Conservation (phyloP, 2,797 vertebrate genomes). For the Fratercula arctica region DNA sequence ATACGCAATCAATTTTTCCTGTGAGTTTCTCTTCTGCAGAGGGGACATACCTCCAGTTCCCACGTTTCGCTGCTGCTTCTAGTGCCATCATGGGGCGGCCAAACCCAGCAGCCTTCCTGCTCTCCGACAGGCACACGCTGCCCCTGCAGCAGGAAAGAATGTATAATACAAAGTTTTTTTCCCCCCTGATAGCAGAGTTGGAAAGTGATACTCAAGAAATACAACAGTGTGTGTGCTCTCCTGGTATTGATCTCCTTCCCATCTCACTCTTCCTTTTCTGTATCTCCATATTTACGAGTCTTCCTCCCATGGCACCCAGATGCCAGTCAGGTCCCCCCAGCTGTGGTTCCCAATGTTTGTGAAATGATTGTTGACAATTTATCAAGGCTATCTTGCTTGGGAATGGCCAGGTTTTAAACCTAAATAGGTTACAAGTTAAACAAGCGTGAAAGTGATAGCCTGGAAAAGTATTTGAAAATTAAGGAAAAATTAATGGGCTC, state of each 20-base stretch:
- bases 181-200: neutral
- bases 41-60: neutral
- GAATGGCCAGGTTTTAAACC: neutral
- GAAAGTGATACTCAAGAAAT: neutral
- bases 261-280: neutral
- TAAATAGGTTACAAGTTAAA: neutral
- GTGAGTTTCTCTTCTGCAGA: neutral
- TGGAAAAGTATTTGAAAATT: neutral
- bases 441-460: neutral
- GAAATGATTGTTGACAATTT: neutral
- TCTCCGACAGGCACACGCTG: neutral
- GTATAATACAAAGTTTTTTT: neutral
- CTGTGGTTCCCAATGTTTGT: neutral
- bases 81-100: neutral
- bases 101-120: neutral
- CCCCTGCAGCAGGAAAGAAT: neutral
- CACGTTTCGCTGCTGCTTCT: neutral
- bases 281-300: neutral
- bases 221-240: neutral
- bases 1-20: neutral
- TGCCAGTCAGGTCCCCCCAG: neutral
- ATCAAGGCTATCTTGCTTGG: neutral
- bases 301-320: neutral
- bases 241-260: neutral
- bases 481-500: neutral